A percentile compares a stretch with the other conserved stretches of the same genome.
Conservation (phyloP, 37 sponge, comb jelly and placozoan species). For the Aphrocallistes beatrix region DNA sequence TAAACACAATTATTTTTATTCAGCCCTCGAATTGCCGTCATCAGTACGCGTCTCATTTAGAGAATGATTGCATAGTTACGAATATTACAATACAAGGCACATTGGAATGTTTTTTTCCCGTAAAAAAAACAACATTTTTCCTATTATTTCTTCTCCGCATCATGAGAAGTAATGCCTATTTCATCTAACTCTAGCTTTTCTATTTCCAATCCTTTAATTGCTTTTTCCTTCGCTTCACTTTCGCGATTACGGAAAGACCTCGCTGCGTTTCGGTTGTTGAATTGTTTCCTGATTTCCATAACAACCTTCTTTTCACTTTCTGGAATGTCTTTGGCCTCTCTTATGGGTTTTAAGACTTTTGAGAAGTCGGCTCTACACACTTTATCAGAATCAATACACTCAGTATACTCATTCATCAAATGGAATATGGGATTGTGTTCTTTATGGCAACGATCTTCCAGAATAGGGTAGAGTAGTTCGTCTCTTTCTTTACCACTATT, state of each 20-base stretch:
- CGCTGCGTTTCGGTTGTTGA: background rate
- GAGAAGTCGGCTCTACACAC: background rate
- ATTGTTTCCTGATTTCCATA: background rate
- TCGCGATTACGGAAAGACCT: background rate
- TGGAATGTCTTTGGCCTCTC: background rate
- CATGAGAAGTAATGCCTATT: no score
- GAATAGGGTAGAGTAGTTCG: no score
- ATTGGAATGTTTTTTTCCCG: no score
- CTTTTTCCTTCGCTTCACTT: background rate
- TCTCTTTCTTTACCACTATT: no score
- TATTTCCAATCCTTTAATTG: background rate
- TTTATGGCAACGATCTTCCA: no score
- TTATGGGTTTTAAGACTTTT: background rate
- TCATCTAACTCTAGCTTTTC: background rate
- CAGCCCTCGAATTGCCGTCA: no score
- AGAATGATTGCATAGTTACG: background rate
- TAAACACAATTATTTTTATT: no score
- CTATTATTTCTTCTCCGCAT: no score
- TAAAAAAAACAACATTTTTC: no score
- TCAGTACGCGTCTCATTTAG: background rate
- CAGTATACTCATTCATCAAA: no score
- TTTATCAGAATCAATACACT: background rate
- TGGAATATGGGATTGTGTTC: no score
- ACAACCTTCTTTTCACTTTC: background rate
- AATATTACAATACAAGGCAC: background rate